Percentiles rank a stretch among this genome's conserved stretches.
Conservation (phyloP, 1,140 invertebrate genomes). For the Caenorhabditis latens region DNA sequence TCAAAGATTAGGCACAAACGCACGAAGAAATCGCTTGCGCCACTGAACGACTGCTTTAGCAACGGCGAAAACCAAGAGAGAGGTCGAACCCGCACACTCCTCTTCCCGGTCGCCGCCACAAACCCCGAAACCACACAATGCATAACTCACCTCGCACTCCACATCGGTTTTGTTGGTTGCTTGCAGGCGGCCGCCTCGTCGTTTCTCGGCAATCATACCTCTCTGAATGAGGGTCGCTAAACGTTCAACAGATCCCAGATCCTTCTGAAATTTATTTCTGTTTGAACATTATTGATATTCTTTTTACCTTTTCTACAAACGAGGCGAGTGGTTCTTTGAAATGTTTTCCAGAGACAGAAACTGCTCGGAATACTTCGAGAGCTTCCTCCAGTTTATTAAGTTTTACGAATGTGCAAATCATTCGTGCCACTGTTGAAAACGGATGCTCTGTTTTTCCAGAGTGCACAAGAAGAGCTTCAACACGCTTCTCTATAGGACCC, state of each 20-base stretch:
- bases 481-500: background rate
- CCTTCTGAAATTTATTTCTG: background rate
- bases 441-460: constrained; percentile 11
- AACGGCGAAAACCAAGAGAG: background rate
- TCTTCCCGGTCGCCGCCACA: background rate
- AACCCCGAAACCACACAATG: background rate
- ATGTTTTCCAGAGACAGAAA: constrained; percentile 26
- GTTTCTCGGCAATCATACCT: constrained; percentile 48
- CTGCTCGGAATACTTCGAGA: background rate
- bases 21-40: constrained; percentile 23
- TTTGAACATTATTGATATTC: background rate
- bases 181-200: background rate
- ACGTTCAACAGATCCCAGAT: constrained; percentile 6
- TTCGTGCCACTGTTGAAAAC: constrained; percentile 9
- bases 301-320: constrained; percentile 5
- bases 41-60: constrained; percentile 34
- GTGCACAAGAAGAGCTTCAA: background rate
- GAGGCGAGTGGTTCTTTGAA: background rate
- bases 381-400: background rate
- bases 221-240: constrained; percentile 9
- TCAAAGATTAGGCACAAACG: constrained; percentile 46
- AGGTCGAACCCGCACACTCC: background rate
- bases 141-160: background rate
- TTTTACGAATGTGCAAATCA: constrained; percentile 17
- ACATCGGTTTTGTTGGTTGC: background rate